A percentile compares a stretch with the other conserved stretches of the same genome.
Evolutionary conservation across 2,113 vertebrate species (phyloP).

Genomic region (Phalacrocorax pelagicus): DNA sequence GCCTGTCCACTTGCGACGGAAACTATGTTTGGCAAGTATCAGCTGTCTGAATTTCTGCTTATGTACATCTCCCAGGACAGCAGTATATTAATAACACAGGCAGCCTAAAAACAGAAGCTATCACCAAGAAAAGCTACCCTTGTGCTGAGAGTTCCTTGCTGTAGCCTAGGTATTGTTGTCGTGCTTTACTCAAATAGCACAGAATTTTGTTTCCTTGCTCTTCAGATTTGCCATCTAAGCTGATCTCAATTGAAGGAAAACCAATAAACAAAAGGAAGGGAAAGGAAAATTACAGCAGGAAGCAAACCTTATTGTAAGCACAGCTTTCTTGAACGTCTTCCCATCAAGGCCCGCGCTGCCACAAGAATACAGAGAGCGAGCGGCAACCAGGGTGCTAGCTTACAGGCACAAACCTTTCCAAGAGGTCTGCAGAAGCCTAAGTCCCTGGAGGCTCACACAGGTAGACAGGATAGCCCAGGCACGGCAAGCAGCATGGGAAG

Average conservation of each 20-base stretch:
- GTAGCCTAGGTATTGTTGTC: neutral
- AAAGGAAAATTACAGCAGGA: neutral
- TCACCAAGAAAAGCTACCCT: slow-evolving; percentile 31
- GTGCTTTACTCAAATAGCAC: neutral
- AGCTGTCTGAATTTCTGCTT: slow-evolving; percentile 66
- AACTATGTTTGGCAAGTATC: slow-evolving; percentile 73
- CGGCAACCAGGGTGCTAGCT: neutral
- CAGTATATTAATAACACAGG: slow-evolving; percentile 68
- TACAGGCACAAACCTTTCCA: neutral
- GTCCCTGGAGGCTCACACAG: neutral
- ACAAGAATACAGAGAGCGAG: neutral
- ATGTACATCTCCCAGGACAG: slow-evolving; percentile 21
- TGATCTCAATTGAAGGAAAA: slow-evolving; percentile 23
- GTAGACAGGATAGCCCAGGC: neutral
- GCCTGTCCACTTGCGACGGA: slow-evolving; percentile 44
- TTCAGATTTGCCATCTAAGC: neutral
- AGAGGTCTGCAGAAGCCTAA: neutral
- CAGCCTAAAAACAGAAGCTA: slow-evolving; percentile 68
- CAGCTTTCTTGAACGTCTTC: neutral
- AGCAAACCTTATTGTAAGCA: neutral
- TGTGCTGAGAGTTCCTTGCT: neutral
- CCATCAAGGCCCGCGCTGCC: neutral
- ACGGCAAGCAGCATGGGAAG: neutral
- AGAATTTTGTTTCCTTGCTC: neutral
- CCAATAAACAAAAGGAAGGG: slow-evolving; percentile 18